Conservation (phyloP, 2,888 invertebrate species). For the Dynastes maya region DNA sequence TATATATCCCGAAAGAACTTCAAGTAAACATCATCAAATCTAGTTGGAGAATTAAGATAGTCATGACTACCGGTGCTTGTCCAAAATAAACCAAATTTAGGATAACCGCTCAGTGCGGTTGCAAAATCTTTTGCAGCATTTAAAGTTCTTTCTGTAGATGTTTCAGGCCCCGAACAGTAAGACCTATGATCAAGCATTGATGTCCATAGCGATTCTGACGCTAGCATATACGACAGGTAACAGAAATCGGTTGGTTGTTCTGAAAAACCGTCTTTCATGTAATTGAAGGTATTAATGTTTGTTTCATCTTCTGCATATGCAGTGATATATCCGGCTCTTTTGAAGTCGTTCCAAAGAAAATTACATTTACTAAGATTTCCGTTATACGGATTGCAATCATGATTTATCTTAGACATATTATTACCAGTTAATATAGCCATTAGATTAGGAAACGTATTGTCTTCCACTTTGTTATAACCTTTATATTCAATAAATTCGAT, state of each 20-base stretch:
- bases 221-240: constrained; percentile 81
- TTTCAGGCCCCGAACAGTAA: constrained; percentile 76
- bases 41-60: constrained; percentile 77
- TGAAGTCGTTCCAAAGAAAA: constrained; percentile 86
- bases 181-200: constrained; percentile 59
- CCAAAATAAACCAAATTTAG: constrained; percentile 87
- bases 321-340: constrained; percentile 81
- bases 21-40: constrained; percentile 78
- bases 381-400: constrained; percentile 72
- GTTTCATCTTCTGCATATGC: constrained; percentile 87
- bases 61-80: constrained; percentile 85
- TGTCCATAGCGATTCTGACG: constrained; percentile 74
- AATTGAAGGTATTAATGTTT: constrained; percentile 83
- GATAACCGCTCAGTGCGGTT: constrained; percentile 74
- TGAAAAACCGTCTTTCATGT: constrained; percentile 81
- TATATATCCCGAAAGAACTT: constrained; percentile 76
- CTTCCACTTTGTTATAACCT: constrained; percentile 79
- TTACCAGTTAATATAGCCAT: constrained; percentile 86
- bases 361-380: constrained; percentile 79
- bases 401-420: constrained; percentile 68
- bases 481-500: constrained; percentile 66
- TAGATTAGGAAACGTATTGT: constrained; percentile 92
- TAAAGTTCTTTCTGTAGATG: constrained; percentile 79
- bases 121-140: constrained; percentile 81
- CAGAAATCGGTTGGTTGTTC: constrained; percentile 88